Evolutionary conservation across 2,113 vertebrate genomes (phyloP).

Genomic region (Neodon shergylaensis): DNA sequence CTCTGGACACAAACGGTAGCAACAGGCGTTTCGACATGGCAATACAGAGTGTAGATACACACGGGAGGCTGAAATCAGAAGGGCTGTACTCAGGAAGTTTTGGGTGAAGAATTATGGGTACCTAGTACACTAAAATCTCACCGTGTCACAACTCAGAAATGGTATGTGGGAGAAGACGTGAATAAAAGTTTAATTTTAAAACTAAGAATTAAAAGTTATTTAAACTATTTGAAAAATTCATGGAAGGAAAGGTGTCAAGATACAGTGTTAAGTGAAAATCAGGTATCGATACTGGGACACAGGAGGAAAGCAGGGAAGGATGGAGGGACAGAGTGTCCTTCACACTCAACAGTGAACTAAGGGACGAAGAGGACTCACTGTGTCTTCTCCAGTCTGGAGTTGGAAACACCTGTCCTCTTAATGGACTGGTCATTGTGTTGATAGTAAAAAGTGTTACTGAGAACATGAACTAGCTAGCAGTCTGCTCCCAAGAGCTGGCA

Average conservation of each 20-base stretch:
- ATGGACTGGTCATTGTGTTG: not conserved
- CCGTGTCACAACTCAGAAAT: rapidly evolving
- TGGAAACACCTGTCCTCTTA: not conserved
- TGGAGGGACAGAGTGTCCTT: not conserved
- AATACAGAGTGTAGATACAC: not conserved
- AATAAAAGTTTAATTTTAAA: not conserved
- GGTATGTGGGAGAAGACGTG: not conserved
- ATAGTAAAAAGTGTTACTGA: not conserved
- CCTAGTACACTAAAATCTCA: not conserved
- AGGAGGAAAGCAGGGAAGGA: not conserved
- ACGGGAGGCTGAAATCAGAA: not conserved
- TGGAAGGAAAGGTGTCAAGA: not conserved
- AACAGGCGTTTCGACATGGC: not conserved
- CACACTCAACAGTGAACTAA: not conserved
- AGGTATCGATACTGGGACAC: rapidly evolving
- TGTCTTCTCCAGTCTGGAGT: not conserved
- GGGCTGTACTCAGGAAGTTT: not conserved
- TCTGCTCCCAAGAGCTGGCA: not conserved
- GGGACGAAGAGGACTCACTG: not conserved
- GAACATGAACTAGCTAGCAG: too few species aligned
- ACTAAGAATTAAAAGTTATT: not conserved
- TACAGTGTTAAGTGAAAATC: not conserved
- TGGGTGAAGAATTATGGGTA: not conserved
- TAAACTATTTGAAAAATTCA: not conserved
- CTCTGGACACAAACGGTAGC: not conserved